Evolutionary conservation across 1,140 invertebrate genomes (phyloP), one percentile per base, ranked within the genome.

Genomic region (Neotoxoptera formosana): DNA sequence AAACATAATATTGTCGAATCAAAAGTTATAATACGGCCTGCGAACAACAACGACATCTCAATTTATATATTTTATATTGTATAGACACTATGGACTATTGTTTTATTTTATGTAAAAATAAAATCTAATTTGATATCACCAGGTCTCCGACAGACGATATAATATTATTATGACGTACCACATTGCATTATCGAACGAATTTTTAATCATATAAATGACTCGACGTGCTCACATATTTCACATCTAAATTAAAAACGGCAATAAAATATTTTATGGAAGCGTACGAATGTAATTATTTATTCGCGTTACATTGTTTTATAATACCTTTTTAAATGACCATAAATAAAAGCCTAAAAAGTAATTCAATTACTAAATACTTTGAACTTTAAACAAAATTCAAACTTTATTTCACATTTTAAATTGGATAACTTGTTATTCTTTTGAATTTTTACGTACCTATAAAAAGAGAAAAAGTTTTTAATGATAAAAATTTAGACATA

Each of bases 351-450:
- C 51, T 36, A 56, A 25, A 89, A 56, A 36, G 9, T 25, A 51
- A 56, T 89, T 89, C 88, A 56, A 56, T 53, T 89, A 89, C 88
- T 56, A 89, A 53, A 89, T 89, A 56, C 51, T 41, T 89, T 56
- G 88, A 41, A 89, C 48, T 56, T 89, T 56, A 36, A 89, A 56
- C 48, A 41, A 56, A 89, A 89, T 89, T 56, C 34, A 41, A 53
- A 89, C n/a, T 41, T 89, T 53, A 89, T 56, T 56, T 56, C 23
- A 89, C n/a, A 36, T 56, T 89, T 89, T 89, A 89, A 89, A 89
- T 89, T 89, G 88, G 51, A 89, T 89, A 41, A 89, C 88, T 89
- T 89, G 88, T 89, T 89, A 89, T 89, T 56, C 51, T 89, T 56
- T 56, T 30, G 48, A 56, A 56, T 89, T 89, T 89, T 56, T 56